Conservation (phyloP, 2,888 invertebrate genomes). For the Hartigia nigra region DNA sequence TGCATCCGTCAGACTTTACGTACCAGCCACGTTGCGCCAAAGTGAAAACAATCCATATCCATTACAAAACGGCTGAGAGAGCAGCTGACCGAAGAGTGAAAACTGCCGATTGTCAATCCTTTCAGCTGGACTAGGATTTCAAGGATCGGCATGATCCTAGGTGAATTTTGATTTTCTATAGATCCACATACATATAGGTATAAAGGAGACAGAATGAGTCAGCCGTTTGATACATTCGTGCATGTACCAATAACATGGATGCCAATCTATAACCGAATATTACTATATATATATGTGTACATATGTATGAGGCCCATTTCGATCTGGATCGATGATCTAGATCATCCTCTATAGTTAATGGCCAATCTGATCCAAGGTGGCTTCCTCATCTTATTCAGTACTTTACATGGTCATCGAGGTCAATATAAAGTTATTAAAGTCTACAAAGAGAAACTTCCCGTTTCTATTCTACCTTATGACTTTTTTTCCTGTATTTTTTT, state of each 20-base stretch:
- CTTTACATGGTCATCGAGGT: not conserved
- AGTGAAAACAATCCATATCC: not conserved
- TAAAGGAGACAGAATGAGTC: not conserved
- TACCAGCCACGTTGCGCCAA: not conserved
- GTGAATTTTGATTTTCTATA: not conserved
- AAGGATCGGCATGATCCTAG: not conserved
- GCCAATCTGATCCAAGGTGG: not conserved
- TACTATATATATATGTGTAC: not conserved
- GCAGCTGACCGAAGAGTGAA: not conserved
- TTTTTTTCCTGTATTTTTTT: not conserved
- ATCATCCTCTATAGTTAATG: not conserved
- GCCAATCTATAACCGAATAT: not conserved
- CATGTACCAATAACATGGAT: not conserved
- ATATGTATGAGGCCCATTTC: not conserved
- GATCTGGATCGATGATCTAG: not conserved
- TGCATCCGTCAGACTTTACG: not conserved
- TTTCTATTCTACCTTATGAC: not conserved
- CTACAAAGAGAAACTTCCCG: not conserved
- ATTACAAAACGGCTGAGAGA: not conserved
- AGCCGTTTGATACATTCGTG: not conserved
- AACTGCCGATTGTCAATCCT: not conserved
- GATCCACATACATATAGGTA: not conserved
- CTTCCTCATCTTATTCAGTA: not conserved
- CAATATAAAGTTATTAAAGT: not conserved
- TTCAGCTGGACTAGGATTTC: not conserved